Percentiles rank a stretch among this genome's conserved stretches.
Evolutionary conservation across 2,113 vertebrate species (phyloP).

Genomic region (Oplegnathus fasciatus): DNA sequence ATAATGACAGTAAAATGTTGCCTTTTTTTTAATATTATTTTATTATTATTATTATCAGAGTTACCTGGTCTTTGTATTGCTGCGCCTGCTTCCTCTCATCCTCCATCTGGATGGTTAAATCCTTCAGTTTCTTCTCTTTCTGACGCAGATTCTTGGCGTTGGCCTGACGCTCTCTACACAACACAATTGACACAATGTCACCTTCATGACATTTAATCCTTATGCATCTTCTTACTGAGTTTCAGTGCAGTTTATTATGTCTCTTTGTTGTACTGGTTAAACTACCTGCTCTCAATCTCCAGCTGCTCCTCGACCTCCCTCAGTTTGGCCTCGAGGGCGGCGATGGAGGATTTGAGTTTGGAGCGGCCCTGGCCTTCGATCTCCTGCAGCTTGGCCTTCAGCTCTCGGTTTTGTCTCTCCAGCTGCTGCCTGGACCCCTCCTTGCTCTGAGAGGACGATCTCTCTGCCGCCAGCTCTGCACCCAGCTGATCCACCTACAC

Average conservation of each 20-base stretch:
- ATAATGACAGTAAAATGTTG: accelerated
- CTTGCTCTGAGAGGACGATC: constrained; percentile 86
- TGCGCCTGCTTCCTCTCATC: constrained; percentile 93
- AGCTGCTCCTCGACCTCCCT: constrained; percentile 91
- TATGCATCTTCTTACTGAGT: neutral
- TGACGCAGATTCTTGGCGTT: constrained; percentile 88
- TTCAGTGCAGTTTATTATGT: neutral
- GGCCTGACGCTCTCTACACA: constrained; percentile 89
- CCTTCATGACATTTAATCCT: neutral
- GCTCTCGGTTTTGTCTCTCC: constrained; percentile 93
- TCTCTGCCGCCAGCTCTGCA: constrained; percentile 89
- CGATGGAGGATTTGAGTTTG: constrained; percentile 90
- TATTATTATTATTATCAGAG: neutral
- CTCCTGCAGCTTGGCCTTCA: constrained; percentile 92
- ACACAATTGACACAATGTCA: neutral
- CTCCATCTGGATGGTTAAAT: constrained; percentile 90
- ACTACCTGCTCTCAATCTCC: constrained; percentile 92
- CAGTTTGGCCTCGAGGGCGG: constrained; percentile 90
- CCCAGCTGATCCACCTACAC: constrained; percentile 91
- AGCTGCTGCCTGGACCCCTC: constrained; percentile 91
- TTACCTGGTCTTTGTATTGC: constrained; percentile 95
- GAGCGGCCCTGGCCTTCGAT: constrained; percentile 89
- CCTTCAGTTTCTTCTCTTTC: constrained; percentile 97
- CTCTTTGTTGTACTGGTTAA: neutral
- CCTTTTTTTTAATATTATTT: no score